These are phyloP conservation scores for Chiloscyllium plagiosum DNA, from an alignment of 2,113 vertebrate species.

Conservation along the genomic window DNA sequence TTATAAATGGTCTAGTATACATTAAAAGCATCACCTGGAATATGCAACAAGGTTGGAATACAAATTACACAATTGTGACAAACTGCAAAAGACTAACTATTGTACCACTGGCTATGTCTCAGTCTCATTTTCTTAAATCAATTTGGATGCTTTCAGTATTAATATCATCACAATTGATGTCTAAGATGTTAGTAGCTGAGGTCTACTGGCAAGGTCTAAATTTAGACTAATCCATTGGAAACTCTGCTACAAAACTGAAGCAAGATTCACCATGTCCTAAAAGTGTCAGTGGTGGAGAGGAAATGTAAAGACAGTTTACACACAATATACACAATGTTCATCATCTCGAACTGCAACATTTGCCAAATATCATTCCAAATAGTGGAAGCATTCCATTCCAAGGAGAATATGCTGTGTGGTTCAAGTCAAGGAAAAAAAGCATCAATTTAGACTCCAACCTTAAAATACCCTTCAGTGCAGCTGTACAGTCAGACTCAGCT, in stretches of 20 bases:
- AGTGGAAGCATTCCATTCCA: background rate
- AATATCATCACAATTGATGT: too few species aligned
- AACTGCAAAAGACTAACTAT: background rate
- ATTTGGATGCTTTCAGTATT: background rate
- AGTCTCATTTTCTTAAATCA: background rate
- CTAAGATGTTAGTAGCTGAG: background rate
- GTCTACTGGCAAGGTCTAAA: background rate
- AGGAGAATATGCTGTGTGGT: background rate
- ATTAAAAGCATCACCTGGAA: background rate
- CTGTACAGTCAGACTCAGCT: too few species aligned
- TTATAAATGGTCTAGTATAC: background rate
- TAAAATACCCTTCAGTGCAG: too few species aligned
- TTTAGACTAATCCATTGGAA: background rate
- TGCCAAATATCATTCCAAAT: background rate
- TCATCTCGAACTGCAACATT: background rate
- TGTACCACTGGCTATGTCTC: background rate
- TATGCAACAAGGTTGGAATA: background rate
- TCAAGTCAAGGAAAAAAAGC: background rate
- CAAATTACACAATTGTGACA: background rate
- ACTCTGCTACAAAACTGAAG: background rate
- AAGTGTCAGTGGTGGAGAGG: background rate
- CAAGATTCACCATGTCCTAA: background rate
- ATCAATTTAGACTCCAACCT: background rate
- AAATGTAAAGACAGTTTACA: too few species aligned
- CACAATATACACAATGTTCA: background rate